A percentile compares a stretch with the other conserved stretches of the same genome.
Evolutionary conservation across 2,797 vertebrate species (phyloP).

Genomic region (Glyptemys insculpta): DNA sequence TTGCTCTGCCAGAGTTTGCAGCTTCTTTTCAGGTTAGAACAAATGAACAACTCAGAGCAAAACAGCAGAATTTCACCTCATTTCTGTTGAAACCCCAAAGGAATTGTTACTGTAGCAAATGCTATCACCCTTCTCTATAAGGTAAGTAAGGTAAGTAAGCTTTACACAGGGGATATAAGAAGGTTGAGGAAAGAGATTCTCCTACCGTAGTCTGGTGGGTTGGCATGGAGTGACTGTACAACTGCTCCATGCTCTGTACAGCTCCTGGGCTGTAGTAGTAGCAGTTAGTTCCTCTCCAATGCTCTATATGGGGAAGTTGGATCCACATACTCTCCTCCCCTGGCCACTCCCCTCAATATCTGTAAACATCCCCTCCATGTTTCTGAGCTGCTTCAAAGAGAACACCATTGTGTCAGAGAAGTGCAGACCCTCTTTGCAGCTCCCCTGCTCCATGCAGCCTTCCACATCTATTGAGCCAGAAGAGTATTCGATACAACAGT

Average conservation of each 20-base stretch:
- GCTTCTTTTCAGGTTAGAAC: too few species aligned
- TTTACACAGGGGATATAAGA: not conserved
- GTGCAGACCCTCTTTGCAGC: not conserved
- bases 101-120: not conserved
- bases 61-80: too few species aligned
- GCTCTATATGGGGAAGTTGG: not conserved
- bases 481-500: not conserved
- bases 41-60: too few species aligned
- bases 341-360: not conserved
- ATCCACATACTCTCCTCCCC: not conserved
- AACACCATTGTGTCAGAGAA: not conserved
- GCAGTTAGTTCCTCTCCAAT: not conserved
- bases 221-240: not conserved
- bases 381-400: not conserved
- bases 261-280: not conserved
- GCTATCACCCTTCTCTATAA: not conserved
- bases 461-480: not conserved
- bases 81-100: too few species aligned
- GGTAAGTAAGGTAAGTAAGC: not conserved
- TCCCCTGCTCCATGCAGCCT: not conserved
- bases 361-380: not conserved
- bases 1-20: too few species aligned
- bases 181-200: not conserved
- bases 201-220: not conserved
- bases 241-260: not conserved